These are phyloP conservation scores for Panzeria rudis DNA, from an alignment of 2,888 invertebrate genomes.

Conservation along the genomic window DNA sequence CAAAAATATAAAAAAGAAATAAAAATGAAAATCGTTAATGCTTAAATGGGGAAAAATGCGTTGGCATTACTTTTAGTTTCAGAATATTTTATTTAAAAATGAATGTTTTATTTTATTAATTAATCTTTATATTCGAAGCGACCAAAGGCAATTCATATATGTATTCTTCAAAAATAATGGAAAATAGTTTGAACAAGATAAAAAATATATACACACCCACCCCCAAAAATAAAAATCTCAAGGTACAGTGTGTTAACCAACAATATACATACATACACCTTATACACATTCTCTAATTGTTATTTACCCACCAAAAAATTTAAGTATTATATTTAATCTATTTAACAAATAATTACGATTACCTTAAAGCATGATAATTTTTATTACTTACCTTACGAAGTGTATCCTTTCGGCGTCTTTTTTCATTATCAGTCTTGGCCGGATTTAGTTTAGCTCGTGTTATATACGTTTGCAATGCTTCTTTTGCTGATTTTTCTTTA, in stretches of 20 bases:
- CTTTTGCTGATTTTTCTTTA: conserved; percentile 64
- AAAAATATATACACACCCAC: conserved; percentile 58
- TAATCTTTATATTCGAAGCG: not conserved
- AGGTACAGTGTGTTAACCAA: conserved; percentile 66
- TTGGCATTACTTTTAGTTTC: not conserved
- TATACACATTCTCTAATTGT: conserved; percentile 59
- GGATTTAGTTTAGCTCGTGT: conserved; percentile 82
- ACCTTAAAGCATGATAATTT: not conserved
- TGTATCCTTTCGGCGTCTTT: conserved; percentile 82
- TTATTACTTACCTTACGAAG: conserved; percentile 80
- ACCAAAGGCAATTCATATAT: not conserved
- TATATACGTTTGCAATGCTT: conserved; percentile 80
- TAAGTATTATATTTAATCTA: not conserved
- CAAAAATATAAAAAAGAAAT: too few relatives aligned
- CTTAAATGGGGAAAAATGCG: not conserved
- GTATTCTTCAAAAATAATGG: not conserved
- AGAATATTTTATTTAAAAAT: not conserved
- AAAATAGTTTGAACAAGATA: conserved; percentile 13
- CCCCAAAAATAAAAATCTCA: conserved; percentile 59
- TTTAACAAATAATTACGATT: not conserved
- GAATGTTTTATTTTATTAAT: not conserved
- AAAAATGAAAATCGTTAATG: not conserved
- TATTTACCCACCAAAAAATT: conserved; percentile 54
- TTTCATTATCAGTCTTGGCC: conserved; percentile 81
- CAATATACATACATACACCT: conserved; percentile 42